phyloP scores from a whole-genome alignment of 1,140 invertebrate species.

The Maniola jurtina region DNA sequence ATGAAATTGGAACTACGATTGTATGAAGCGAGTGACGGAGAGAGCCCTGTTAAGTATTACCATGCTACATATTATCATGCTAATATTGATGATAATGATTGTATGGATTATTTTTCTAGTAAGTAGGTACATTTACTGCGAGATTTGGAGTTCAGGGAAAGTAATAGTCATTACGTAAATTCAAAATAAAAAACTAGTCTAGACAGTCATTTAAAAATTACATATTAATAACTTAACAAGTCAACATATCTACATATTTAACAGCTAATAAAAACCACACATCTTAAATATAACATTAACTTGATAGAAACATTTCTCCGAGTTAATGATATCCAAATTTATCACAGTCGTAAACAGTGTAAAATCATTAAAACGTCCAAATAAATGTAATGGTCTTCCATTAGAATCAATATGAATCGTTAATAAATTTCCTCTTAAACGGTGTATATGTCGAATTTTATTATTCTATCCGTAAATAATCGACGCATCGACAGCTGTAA shows the following conservation, averaged over 20 bases:
- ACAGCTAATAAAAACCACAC: background rate
- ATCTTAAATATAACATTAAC: constrained; percentile 4
- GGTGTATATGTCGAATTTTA: constrained; percentile 15
- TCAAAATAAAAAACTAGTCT: background rate
- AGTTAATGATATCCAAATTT: constrained; percentile 1
- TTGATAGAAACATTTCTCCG: constrained; percentile 10
- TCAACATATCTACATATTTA: too few relatives aligned
- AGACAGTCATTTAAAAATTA: constrained; percentile 1
- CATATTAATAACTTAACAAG: too few relatives aligned
- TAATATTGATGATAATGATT: too few relatives aligned
- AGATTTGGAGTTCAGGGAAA: too few relatives aligned
- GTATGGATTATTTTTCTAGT: too few relatives aligned
- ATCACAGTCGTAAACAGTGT: background rate
- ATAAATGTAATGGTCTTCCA: constrained; percentile 19
- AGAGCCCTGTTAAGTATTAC: too few relatives aligned
- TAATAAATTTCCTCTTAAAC: constrained; percentile 23
- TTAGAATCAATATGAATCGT: constrained; percentile 28
- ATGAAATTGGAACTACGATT: too few relatives aligned
- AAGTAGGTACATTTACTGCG: too few relatives aligned
- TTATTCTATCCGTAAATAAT: constrained; percentile 21
- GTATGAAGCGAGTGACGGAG: too few relatives aligned
- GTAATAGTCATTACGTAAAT: too few relatives aligned
- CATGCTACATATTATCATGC: too few relatives aligned
- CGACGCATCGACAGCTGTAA: constrained; percentile 15
- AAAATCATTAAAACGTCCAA: constrained; percentile 20